Evolutionary conservation across 2,888 invertebrate species (phyloP).

Genomic region (Melipona beecheii): DNA sequence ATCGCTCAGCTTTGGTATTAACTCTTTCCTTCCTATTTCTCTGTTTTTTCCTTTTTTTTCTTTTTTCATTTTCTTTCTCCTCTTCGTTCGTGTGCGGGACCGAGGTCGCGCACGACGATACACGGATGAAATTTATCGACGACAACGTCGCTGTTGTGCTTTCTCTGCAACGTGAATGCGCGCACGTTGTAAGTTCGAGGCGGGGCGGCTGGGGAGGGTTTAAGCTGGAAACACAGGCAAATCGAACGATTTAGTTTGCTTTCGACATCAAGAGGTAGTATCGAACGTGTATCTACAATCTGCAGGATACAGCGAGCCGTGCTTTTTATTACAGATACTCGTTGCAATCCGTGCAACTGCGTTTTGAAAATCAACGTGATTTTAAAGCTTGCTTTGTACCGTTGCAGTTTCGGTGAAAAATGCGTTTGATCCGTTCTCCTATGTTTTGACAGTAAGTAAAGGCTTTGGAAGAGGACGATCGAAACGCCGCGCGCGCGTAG

Average conservation of each 20-base stretch:
- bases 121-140: constrained; percentile 51
- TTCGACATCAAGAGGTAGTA: constrained; percentile 5
- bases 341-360: neutral
- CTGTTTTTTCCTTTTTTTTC: constrained; percentile 9
- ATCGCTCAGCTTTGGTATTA: constrained; percentile 46
- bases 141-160: constrained; percentile 9
- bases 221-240: constrained; percentile 28
- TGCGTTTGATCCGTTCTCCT: neutral
- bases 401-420: neutral
- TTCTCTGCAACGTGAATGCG: neutral
- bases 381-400: neutral
- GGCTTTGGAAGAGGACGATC: too few species aligned
- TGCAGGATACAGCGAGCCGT: neutral
- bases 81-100: constrained; percentile 14
- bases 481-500: too few species aligned
- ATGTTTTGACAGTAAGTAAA: too few species aligned
- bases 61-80: constrained; percentile 19
- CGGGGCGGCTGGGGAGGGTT: neutral
- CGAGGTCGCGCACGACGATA: constrained; percentile 51
- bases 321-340: neutral
- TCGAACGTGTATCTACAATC: neutral
- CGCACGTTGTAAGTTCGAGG: neutral
- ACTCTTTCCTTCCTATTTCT: constrained; percentile 2
- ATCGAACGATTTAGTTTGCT: constrained; percentile 22
- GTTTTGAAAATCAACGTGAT: neutral